Conservation (phyloP, 2,797 vertebrate genomes). For the Urophycis tenuis region DNA sequence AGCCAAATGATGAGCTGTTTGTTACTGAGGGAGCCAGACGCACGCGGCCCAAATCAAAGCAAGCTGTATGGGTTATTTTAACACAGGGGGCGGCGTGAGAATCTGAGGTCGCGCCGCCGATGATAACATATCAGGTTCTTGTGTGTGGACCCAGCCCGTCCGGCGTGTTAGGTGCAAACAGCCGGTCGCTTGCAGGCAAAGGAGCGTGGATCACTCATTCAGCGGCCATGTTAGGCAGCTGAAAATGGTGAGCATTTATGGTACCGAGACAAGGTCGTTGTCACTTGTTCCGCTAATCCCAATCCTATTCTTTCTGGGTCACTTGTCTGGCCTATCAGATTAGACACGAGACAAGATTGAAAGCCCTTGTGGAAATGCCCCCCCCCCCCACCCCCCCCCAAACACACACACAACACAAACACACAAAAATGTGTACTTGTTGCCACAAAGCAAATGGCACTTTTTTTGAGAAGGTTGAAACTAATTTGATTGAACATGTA, state of each 20-base stretch:
- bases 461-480: too few relatives aligned
- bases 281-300: constrained; percentile 47
- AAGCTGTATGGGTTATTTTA: constrained; percentile 1
- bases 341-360: constrained; percentile 39
- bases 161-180: not conserved
- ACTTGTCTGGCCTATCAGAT: constrained; percentile 41
- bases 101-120: not conserved
- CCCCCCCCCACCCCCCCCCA: not conserved
- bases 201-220: constrained; percentile 8
- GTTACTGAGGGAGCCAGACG: constrained; percentile 8
- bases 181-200: not conserved
- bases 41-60: not conserved
- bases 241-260: not conserved
- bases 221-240: not conserved
- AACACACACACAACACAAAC: not conserved
- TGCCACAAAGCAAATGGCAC: not conserved
- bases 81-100: not conserved
- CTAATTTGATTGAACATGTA: too few relatives aligned
- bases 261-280: constrained; percentile 5
- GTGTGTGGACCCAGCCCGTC: not conserved
- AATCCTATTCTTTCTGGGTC: constrained; percentile 33
- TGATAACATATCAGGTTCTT: not conserved
- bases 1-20: constrained; percentile 15
- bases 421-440: not conserved
- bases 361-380: constrained; percentile 24